Percentiles rank a stretch among this genome's conserved stretches.
Conservation (phyloP, 2,797 vertebrate species). For the Tragopan temminckii region DNA sequence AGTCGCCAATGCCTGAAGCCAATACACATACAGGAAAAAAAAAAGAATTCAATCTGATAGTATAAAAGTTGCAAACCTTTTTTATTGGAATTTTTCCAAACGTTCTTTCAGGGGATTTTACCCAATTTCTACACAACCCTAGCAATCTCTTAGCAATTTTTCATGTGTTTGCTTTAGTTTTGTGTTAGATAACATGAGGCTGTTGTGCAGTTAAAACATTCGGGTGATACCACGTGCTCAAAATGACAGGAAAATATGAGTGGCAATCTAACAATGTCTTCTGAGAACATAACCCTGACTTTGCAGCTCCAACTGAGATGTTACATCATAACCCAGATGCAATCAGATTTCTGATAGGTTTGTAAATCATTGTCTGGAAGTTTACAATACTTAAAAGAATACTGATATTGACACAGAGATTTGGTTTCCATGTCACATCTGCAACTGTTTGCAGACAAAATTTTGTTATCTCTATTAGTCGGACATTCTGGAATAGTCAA, state of each 20-base stretch:
- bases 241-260: neutral
- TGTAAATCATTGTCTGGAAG: slow-evolving; percentile 50
- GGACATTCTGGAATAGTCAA: neutral
- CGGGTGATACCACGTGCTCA: neutral
- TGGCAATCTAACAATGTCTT: neutral
- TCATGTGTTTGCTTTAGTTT: neutral
- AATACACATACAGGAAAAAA: neutral
- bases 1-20: slow-evolving; percentile 38
- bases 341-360: slow-evolving; percentile 37
- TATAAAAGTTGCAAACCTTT: neutral
- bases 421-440: slow-evolving; percentile 36
- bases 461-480: neutral
- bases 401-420: slow-evolving; percentile 8
- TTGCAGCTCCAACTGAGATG: slow-evolving; percentile 3
- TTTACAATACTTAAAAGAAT: slow-evolving; percentile 50
- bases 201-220: neutral
- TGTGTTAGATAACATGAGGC: neutral
- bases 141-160: neutral
- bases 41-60: neutral
- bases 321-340: slow-evolving; percentile 29
- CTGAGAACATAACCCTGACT: slow-evolving; percentile 1
- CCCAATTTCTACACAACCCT: neutral
- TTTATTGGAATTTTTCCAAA: neutral
- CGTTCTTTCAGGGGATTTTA: neutral
- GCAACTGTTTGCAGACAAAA: neutral